Evolutionary conservation across 2,113 vertebrate genomes (phyloP).

Genomic region (Oriolus oriolus): DNA sequence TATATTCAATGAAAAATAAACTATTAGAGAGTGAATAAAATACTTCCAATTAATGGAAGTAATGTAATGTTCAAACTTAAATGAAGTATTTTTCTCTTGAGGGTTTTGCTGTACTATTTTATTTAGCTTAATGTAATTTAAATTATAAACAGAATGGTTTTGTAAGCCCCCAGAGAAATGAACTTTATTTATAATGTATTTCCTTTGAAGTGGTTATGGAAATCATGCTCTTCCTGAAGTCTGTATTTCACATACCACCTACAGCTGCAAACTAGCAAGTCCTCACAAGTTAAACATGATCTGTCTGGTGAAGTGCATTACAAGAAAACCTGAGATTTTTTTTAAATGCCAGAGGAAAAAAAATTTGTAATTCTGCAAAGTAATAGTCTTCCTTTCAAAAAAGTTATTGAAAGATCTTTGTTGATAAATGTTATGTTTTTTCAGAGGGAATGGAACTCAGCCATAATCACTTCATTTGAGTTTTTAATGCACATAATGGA

Average conservation of each 20-base stretch:
- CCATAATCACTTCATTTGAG: background rate
- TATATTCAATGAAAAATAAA: constrained; percentile 30
- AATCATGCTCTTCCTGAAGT: constrained; percentile 15
- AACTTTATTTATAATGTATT: constrained; percentile 52
- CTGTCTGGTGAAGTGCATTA: background rate
- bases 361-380: background rate
- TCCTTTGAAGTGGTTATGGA: constrained; percentile 44
- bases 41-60: constrained; percentile 40
- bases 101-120: constrained; percentile 22
- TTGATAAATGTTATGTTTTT: background rate
- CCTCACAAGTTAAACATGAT: background rate
- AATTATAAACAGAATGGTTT: constrained; percentile 53
- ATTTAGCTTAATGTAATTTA: constrained; percentile 45
- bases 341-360: background rate
- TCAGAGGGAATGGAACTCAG: background rate
- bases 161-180: constrained; percentile 24
- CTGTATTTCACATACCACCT: constrained; percentile 8
- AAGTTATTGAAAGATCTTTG: background rate
- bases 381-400: background rate
- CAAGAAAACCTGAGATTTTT: background rate
- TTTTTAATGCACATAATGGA: background rate
- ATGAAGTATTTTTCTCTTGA: constrained; percentile 41
- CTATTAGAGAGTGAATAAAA: constrained; percentile 15
- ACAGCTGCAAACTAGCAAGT: background rate
- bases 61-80: constrained; percentile 37